Base-by-base conservation (phyloP, 2,113 vertebrate species). In the Nymphicus hollandicus region DNA sequence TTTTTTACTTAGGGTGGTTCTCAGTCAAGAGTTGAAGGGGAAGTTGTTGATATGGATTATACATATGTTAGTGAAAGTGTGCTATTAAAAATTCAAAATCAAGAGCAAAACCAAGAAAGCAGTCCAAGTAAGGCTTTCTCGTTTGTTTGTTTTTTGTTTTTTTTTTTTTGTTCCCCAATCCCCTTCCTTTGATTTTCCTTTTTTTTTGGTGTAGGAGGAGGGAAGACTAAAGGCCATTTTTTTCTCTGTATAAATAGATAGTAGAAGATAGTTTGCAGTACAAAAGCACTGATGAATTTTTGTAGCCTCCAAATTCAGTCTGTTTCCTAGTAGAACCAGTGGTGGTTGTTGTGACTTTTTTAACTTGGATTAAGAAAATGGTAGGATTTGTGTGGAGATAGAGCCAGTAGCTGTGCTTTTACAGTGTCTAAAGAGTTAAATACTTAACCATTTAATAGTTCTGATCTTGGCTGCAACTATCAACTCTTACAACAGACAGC, bases 31-130 rank as follows among this genome's bases (percentile, higher is more conserved):
- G 65, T 56, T n/a, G 96, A 92, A 63, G 95, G 66, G 23, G 99
- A 99, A 46, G 97, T 96, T 16, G 89, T 96, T 63, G 99, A 99
- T 86, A 98, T 97, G 43, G 99, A 99, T 97, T 98, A 98, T 93
- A 99, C 99, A 0, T 99, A 98, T 93, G 98, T 99, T 90, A 99
- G 98, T 96, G 99, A 99, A 95, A 99, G 98, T 63, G 33, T 99
- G 44, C 98, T 99, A 31, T 79, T 98, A 52, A 98, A 98, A 96
- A 70, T 90, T 88, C 98, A 96, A 85, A 97, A 91, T 84, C 96
- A 96, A 68, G 97, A 98, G 17, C 89, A 96, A n/a, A 95, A 68
- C n/a, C 76, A 88, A 83, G 83, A 85, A 78, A 94, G 91, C 86
- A 68, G 73, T 78, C 71, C 96, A 97, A 82, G 98, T 98, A 98